These are phyloP conservation scores for Lepidurus couesii DNA, from an alignment of 1,140 invertebrate species.

Conservation along the genomic window DNA sequence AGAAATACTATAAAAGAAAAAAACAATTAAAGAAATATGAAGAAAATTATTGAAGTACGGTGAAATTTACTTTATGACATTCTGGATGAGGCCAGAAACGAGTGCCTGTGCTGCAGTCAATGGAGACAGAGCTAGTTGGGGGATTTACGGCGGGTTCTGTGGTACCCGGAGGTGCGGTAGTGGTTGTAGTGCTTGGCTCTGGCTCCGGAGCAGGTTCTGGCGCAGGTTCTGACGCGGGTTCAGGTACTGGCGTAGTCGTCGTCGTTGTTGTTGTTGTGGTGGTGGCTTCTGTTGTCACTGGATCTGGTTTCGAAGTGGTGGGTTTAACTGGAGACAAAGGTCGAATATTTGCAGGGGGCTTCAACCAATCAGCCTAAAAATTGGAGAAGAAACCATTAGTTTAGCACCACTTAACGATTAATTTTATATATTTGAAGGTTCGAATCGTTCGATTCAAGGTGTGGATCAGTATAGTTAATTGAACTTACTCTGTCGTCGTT, in stretches of 20 bases:
- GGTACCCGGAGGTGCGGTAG: constrained; percentile 29
- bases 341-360: background rate
- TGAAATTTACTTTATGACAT: constrained; percentile 34
- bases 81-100: constrained; percentile 37
- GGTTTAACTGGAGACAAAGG: constrained; percentile 26
- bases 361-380: background rate
- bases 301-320: constrained; percentile 30
- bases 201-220: background rate
- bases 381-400: constrained; percentile 30
- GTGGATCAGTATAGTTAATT: no score
- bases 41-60: background rate
- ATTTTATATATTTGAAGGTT: background rate
- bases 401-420: background rate
- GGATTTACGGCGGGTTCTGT: constrained; percentile 35
- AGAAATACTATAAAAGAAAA: constrained; percentile 40
- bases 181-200: background rate
- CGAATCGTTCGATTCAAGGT: no score
- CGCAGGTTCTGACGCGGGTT: background rate
- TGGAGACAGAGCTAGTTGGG: background rate
- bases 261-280: background rate
- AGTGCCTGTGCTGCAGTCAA: constrained; percentile 34
- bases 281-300: constrained; percentile 32
- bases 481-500: background rate
- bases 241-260: background rate
- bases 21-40: background rate